Percentiles rank a stretch among this genome's conserved stretches.
These are phyloP conservation scores for Lophotis ruficrista DNA, from an alignment of 2,113 vertebrate genomes.

Conservation along the genomic window DNA sequence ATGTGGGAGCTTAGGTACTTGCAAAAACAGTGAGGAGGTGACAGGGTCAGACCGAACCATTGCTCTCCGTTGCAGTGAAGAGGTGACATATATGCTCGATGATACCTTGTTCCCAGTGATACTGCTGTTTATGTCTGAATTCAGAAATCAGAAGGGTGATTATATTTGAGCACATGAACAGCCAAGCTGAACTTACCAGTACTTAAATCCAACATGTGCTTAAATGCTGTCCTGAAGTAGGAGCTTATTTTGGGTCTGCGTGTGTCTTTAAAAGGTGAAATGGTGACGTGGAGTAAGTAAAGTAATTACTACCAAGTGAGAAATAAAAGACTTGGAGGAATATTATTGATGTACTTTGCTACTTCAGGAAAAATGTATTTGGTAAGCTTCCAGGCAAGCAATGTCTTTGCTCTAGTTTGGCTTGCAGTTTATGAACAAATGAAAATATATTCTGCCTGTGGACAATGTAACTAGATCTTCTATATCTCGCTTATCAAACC, in stretches of 20 bases:
- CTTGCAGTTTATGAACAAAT: not conserved
- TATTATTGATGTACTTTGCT: slow-evolving; percentile 41
- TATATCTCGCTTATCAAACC: not conserved
- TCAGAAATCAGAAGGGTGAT: not conserved
- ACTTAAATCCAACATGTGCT: not conserved
- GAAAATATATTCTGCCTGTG: not conserved
- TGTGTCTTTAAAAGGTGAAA: not conserved
- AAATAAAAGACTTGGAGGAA: not conserved
- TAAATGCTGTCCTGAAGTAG: not conserved
- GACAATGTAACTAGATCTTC: not conserved
- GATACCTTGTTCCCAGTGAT: not conserved
- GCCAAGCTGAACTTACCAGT: not conserved
- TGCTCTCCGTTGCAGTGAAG: not conserved
- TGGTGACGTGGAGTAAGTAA: not conserved
- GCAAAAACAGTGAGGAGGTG: not conserved
- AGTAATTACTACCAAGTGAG: not conserved
- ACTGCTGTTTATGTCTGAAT: not conserved
- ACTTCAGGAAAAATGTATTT: not conserved
- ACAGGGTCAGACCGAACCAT: accelerated
- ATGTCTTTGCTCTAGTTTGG: not conserved
- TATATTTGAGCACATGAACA: not conserved
- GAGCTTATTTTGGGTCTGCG: not conserved
- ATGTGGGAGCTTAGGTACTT: not conserved
- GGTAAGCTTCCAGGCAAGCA: slow-evolving; percentile 28
- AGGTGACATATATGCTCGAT: not conserved